These are phyloP conservation scores for Brienomyrus brachyistius DNA, from an alignment of 2,113 vertebrate species.

Conservation along the genomic window DNA sequence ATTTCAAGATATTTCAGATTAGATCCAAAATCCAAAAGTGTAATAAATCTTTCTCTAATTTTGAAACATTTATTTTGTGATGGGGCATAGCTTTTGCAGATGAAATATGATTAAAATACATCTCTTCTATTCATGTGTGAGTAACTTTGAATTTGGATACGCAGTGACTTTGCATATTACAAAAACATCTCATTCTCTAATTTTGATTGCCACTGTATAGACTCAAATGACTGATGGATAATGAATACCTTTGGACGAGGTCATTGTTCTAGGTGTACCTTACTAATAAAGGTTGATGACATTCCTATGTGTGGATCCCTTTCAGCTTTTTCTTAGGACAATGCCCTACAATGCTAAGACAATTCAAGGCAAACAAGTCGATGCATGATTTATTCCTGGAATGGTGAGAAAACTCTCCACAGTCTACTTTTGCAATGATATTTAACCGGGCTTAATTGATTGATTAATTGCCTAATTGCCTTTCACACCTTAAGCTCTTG, in stretches of 20 bases:
- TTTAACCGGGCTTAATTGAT: not conserved
- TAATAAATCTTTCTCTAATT: too few relatives aligned
- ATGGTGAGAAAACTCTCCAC: slow-evolving; percentile 39
- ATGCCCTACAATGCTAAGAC: accelerated
- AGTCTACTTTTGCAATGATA: not conserved
- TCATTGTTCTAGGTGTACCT: not conserved
- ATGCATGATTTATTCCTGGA: slow-evolving; percentile 36
- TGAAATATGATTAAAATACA: too few relatives aligned
- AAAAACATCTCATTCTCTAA: too few relatives aligned
- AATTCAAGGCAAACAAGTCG: not conserved
- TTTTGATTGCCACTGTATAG: too few relatives aligned
- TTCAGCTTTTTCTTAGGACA: slow-evolving; percentile 53
- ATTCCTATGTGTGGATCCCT: not conserved
- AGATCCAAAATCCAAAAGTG: too few relatives aligned
- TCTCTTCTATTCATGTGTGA: too few relatives aligned
- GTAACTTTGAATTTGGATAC: too few relatives aligned
- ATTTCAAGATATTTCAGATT: too few relatives aligned
- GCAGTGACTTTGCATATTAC: too few relatives aligned
- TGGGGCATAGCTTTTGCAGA: too few relatives aligned
- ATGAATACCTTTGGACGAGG: not conserved
- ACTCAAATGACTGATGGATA: not conserved
- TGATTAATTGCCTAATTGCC: not conserved
- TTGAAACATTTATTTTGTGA: too few relatives aligned
- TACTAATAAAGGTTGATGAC: not conserved
- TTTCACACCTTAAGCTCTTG: not conserved